These are phyloP conservation scores for Heliconius ethilla DNA, from an alignment of 2,888 invertebrate species.

Conservation along the genomic window DNA sequence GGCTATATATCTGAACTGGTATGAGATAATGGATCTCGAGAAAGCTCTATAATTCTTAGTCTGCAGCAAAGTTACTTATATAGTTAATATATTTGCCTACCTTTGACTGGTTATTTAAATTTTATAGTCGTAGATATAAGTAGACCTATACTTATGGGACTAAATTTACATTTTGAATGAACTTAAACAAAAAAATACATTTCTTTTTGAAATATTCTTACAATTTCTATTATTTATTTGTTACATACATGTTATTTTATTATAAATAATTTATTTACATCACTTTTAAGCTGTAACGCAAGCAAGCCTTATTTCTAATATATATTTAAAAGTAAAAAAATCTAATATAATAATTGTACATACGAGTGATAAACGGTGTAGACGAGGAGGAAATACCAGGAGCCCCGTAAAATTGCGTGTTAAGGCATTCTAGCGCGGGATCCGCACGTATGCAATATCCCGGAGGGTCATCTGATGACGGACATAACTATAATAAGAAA, in stretches of 20 bases:
- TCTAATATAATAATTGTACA: slow-evolving; percentile 43
- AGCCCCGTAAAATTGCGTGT: slow-evolving; percentile 68
- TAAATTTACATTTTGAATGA: too few relatives aligned
- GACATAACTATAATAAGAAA: slow-evolving; percentile 52
- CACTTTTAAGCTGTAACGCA: too few relatives aligned
- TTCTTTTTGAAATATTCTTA: background rate
- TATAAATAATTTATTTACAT: too few relatives aligned
- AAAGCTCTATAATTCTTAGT: slow-evolving; percentile 1
- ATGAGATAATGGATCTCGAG: background rate
- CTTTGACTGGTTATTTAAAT: background rate
- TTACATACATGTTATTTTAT: too few relatives aligned
- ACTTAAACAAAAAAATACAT: too few relatives aligned
- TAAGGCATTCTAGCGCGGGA: slow-evolving; percentile 66
- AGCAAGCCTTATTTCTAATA: background rate
- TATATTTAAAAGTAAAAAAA: background rate
- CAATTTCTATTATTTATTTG: too few relatives aligned
- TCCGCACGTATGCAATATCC: slow-evolving; percentile 66
- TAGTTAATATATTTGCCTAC: background rate
- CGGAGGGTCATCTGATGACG: slow-evolving; percentile 54
- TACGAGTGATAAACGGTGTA: slow-evolving; percentile 65
- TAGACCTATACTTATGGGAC: too few relatives aligned
- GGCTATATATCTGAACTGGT: background rate
- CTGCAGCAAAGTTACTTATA: slow-evolving; percentile 10
- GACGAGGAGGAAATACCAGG: slow-evolving; percentile 61
- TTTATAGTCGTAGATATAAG: background rate